phyloP scores from a whole-genome alignment of 2,888 invertebrate species.

The Perizoma flavofasciatum region DNA sequence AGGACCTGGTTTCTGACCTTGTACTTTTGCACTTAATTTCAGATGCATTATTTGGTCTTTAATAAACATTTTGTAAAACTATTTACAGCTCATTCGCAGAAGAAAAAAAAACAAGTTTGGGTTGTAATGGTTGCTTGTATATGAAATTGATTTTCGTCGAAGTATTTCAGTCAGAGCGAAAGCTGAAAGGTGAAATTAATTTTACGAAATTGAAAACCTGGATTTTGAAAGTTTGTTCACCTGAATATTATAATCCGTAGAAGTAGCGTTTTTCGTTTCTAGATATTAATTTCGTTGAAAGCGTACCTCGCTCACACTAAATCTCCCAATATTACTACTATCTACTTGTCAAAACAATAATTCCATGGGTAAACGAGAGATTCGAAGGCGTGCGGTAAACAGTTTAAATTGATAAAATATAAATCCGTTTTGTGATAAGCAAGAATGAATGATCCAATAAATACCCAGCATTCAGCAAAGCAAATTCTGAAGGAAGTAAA shows the following conservation, averaged over 20 bases:
- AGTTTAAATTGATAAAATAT: too few species aligned
- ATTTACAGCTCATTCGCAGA: slow-evolving; percentile 16
- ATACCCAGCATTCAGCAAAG: slow-evolving; percentile 1
- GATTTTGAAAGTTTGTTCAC: background rate
- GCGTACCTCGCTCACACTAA: background rate
- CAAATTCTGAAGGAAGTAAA: slow-evolving; percentile 22
- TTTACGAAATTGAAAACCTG: background rate
- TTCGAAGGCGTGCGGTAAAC: too few species aligned
- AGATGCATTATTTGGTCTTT: slow-evolving; percentile 4
- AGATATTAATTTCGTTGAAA: background rate
- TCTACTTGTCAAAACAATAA: too few species aligned
- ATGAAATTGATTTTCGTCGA: slow-evolving; percentile 2
- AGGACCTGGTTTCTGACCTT: slow-evolving; percentile 27
- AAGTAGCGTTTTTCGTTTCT: background rate
- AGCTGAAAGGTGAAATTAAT: background rate
- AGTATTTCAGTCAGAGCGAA: background rate
- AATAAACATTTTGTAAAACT: slow-evolving; percentile 8
- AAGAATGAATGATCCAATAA: slow-evolving; percentile 9
- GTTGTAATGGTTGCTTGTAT: slow-evolving; percentile 13
- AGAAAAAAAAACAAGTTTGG: too few species aligned
- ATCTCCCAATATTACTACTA: too few species aligned
- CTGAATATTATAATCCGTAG: background rate
- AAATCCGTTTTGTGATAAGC: background rate
- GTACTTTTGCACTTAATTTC: slow-evolving; percentile 23
- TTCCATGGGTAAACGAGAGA: too few species aligned